Base-by-base conservation (phyloP, 1,140 invertebrate genomes). In the Laodelphax striatellus region DNA sequence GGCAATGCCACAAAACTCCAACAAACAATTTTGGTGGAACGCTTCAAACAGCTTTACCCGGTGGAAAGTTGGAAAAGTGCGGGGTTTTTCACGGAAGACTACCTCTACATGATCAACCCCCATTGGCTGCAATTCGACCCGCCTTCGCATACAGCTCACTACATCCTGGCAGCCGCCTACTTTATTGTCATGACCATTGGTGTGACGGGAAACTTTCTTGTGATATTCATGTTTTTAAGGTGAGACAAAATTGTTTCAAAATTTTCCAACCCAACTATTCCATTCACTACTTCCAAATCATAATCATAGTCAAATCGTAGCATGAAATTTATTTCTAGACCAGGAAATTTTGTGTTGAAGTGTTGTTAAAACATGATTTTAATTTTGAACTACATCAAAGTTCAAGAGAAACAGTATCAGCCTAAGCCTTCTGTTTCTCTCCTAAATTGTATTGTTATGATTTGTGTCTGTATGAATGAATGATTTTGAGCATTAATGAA, bases 91-190 rank as follows among this genome's bases (percentile, higher is more conserved):
- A 72, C 74, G 16, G 76, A 80, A 17, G 75, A 77, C 53, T 82
- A 79, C 64, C 70, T 85, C 58, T 66, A 76, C 24, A 70, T 77
- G 34, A 82, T 86, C 34, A 83, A 85, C 69, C 69, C 77, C 5
- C 82, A 84, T 65, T 87, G 84, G 84, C 69, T 87, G 54, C 69
- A 77, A 62, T 85, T 83, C 67, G 72, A 75, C 10, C 82, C 82
- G 0, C 81, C 82, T 0, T 66, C 66, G 24, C 71, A 73, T 21
- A 66, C 64, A 4, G 65, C 76, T 17, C 82, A 84, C 65, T 79
- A 79, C 66, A 68, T 71, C 0, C 70, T 86, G 60, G 83, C 77
- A 0, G 66, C 70, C 4, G 55, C 83, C 6, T 86, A 86, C 66
- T 65, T 77, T 13, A 60, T 83, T 4, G 78, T 86, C 60, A 76